A percentile compares a stretch with the other conserved stretches of the same genome.
phyloP scores from a whole-genome alignment of 2,888 invertebrate species.

The Ophion slaviceki region DNA sequence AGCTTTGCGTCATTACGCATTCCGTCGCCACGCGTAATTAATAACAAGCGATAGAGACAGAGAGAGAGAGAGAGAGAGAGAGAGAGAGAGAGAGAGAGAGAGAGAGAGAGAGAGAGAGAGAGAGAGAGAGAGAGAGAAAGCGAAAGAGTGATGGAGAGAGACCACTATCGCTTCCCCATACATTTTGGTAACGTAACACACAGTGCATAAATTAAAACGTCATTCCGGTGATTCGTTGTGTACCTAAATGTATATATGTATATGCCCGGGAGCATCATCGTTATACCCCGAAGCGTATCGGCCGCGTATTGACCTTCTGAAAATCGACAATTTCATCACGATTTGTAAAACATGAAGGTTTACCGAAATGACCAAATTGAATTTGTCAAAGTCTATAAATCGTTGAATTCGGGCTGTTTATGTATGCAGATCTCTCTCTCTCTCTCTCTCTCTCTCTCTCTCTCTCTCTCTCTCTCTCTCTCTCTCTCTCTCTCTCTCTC shows the following conservation, averaged over 20 bases:
- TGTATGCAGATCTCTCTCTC: not conserved
- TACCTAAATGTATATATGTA: not conserved
- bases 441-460: too few species aligned
- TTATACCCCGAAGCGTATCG: slow-evolving; percentile 34
- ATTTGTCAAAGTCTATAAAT: not conserved
- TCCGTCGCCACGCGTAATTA: slow-evolving; percentile 55
- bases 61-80: not conserved
- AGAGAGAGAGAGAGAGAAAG: slow-evolving; percentile 22
- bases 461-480: not conserved
- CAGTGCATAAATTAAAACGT: slow-evolving; percentile 62
- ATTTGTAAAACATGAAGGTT: slow-evolving; percentile 17
- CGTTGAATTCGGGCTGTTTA: not conserved
- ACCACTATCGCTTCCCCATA: slow-evolving; percentile 21
- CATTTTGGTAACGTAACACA: slow-evolving; percentile 50
- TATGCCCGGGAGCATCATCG: slow-evolving; percentile 18
- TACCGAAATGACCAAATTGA: not conserved
- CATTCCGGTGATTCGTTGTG: slow-evolving; percentile 46
- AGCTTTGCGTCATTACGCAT: slow-evolving; percentile 52
- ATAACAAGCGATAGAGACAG: slow-evolving; percentile 47
- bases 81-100: not conserved
- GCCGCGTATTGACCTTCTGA: not conserved
- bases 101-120: not conserved
- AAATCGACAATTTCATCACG: slow-evolving; percentile 15
- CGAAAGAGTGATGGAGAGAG: not conserved
- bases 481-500: not conserved